Evolutionary conservation across 2,113 vertebrate species (phyloP).

Genomic region (Aegypius monachus): DNA sequence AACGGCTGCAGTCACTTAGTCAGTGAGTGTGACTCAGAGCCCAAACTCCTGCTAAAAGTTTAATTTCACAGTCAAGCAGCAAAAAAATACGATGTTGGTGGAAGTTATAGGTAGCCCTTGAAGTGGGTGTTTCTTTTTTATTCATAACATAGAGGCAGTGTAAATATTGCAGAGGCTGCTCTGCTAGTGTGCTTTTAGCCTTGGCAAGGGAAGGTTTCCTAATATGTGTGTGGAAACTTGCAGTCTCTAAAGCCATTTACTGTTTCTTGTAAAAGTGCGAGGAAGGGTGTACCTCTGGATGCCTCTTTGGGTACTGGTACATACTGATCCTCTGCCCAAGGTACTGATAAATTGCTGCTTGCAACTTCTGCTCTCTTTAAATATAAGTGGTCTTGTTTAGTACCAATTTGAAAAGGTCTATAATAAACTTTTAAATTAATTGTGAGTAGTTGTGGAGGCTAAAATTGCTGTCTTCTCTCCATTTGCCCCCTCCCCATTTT

Average conservation of each 20-base stretch:
- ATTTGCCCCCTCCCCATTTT: not conserved
- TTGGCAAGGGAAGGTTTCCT: not conserved
- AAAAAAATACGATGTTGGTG: accelerated
- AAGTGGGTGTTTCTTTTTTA: not conserved
- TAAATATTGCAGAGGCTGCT: not conserved
- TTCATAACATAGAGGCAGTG: accelerated
- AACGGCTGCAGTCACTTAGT: not conserved
- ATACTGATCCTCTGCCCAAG: not conserved
- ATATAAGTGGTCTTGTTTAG: not conserved
- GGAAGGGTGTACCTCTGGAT: not conserved
- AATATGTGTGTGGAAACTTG: accelerated
- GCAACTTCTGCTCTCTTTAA: not conserved
- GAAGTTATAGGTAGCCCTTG: not conserved
- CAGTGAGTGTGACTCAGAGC: not conserved
- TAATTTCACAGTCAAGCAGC: not conserved
- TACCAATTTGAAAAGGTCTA: accelerated
- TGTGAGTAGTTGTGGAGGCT: not conserved
- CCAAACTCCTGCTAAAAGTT: not conserved
- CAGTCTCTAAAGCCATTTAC: not conserved
- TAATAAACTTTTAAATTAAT: not conserved
- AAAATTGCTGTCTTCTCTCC: not conserved
- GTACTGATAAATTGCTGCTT: not conserved
- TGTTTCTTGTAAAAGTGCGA: not conserved
- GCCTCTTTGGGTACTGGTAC: not conserved
- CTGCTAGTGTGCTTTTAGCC: not conserved